These are phyloP conservation scores for Macrobrachium rosenbergii DNA, from an alignment of 1,140 invertebrate genomes.

Conservation along the genomic window DNA sequence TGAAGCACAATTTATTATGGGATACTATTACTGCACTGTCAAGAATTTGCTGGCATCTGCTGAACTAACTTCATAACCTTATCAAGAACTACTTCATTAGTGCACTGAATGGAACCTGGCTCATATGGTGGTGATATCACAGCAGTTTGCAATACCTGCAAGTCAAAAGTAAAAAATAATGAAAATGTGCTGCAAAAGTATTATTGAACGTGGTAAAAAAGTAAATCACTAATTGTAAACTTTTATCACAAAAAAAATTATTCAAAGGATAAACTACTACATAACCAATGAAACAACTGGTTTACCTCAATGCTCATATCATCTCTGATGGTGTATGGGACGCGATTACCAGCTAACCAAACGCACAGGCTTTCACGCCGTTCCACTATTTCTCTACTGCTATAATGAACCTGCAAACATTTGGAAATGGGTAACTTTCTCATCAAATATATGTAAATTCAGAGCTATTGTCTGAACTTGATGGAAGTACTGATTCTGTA, in stretches of 20 bases:
- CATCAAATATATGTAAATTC: no score
- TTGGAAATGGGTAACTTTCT: no score
- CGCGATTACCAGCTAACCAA: constrained; percentile 52
- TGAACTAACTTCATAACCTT: constrained; percentile 56
- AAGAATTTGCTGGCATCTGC: constrained; percentile 33
- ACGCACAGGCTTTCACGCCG: constrained; percentile 47
- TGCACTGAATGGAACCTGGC: constrained; percentile 36
- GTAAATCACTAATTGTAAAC: neutral
- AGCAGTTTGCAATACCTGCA: constrained; percentile 47
- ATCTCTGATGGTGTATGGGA: constrained; percentile 50
- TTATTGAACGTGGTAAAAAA: neutral
- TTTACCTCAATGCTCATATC: constrained; percentile 52
- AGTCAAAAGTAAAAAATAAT: neutral
- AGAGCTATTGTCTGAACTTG: no score
- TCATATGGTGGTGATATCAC: constrained; percentile 38
- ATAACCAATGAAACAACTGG: neutral
- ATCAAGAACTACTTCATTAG: constrained; percentile 54
- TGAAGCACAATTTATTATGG: no score
- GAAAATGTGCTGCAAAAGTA: neutral
- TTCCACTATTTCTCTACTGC: constrained; percentile 38
- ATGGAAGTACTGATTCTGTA: no score
- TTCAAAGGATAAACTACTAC: neutral
- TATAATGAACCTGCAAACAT: constrained; percentile 41
- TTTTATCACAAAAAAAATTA: neutral
- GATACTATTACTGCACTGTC: neutral